phyloP scores from a whole-genome alignment of 2,888 invertebrate genomes.

The Chromoteleia sp. region DNA sequence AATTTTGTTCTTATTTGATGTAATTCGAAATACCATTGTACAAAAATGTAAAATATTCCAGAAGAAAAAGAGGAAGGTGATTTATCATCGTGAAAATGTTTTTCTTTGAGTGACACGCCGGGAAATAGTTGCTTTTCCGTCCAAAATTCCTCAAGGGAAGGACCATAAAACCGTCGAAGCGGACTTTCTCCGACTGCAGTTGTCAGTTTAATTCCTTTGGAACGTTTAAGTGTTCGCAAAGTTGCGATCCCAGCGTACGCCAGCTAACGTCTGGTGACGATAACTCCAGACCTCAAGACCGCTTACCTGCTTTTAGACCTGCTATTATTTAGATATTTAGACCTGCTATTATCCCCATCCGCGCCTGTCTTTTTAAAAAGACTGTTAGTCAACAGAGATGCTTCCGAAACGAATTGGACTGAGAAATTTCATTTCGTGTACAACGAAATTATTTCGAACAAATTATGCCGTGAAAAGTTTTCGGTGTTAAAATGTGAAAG shows the following conservation, averaged over 20 bases:
- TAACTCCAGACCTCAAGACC: slow-evolving; percentile 24
- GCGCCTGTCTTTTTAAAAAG: slow-evolving; percentile 20
- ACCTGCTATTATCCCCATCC: slow-evolving; percentile 45
- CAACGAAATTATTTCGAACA: slow-evolving; percentile 25
- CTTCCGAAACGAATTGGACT: slow-evolving; percentile 51
- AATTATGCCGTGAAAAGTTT: slow-evolving; percentile 42
- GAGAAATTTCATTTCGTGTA: slow-evolving; percentile 33
- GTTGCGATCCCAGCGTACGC: slow-evolving; percentile 29
- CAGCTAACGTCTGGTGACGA: slow-evolving; percentile 39
- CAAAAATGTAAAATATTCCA: no score
- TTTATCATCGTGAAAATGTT: slow-evolving; percentile 18
- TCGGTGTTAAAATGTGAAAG: slow-evolving; percentile 43
- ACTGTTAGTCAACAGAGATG: slow-evolving; percentile 49
- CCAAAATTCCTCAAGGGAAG: slow-evolving; percentile 10
- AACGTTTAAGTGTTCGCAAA: slow-evolving; percentile 44
- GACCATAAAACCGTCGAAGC: slow-evolving; percentile 13
- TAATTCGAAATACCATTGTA: no score
- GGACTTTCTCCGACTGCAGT: slow-evolving; percentile 53
- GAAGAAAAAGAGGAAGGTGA: background rate
- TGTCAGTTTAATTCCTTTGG: slow-evolving; percentile 39
- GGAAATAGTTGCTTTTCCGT: slow-evolving; percentile 28
- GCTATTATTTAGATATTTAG: slow-evolving; percentile 60
- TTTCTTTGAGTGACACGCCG: background rate
- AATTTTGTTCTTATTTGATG: no score
- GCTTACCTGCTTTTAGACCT: slow-evolving; percentile 55